Evolutionary conservation across 2,888 invertebrate genomes (phyloP).

Genomic region (Stenotaenia linearis): DNA sequence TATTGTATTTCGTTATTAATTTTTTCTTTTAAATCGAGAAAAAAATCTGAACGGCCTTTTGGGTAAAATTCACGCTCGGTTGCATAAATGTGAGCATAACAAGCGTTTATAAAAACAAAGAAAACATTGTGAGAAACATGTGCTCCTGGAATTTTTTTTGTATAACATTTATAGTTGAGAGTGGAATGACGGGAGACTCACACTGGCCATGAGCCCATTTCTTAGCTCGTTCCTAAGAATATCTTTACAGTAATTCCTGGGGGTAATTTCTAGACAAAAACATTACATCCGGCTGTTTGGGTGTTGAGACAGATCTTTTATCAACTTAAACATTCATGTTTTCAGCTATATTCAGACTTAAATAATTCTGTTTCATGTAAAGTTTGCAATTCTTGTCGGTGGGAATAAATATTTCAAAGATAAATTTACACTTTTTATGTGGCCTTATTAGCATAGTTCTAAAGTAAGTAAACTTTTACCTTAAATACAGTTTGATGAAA

Average conservation of each 20-base stretch:
- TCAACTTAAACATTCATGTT: not conserved
- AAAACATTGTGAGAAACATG: not conserved
- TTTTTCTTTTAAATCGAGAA: not conserved
- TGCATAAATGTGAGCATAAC: not conserved
- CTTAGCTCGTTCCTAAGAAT: not conserved
- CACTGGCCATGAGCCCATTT: not conserved
- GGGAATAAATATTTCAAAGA: not conserved
- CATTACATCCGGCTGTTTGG: not conserved
- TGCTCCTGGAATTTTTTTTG: not conserved
- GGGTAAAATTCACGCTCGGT: not conserved
- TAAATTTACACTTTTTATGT: not conserved
- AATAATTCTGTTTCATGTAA: too few species aligned
- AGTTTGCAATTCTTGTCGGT: not conserved
- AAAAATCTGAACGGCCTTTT: not conserved
- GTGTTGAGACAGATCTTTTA: not conserved
- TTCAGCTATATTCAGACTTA: too few species aligned
- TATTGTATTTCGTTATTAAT: not conserved
- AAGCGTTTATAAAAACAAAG: too few species aligned
- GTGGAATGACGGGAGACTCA: not conserved
- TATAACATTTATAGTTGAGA: not conserved
- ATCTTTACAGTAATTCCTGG: not conserved
- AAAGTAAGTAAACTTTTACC: not conserved
- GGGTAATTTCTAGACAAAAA: slow-evolving; percentile 4
- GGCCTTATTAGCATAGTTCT: not conserved
- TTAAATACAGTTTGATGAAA: not conserved